phyloP scores from a whole-genome alignment of 2,797 vertebrate species.

The Bovichtus variegatus region DNA sequence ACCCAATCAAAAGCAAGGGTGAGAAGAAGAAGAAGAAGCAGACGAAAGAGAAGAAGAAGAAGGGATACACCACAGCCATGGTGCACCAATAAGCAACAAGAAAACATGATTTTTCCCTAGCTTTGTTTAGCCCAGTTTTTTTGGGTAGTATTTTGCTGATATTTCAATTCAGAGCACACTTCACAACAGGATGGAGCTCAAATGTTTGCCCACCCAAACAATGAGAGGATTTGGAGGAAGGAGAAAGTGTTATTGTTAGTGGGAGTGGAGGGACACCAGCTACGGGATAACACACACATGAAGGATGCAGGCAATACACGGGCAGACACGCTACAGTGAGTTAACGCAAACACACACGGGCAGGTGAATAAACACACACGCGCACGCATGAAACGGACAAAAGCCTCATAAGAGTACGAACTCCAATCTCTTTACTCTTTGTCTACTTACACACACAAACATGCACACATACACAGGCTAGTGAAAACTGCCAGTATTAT shows the following conservation, averaged over 20 bases:
- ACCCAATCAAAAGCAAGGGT: conserved; percentile 64
- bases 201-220: conserved; percentile 76
- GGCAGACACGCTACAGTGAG: conserved; percentile 42
- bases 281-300: conserved; percentile 50
- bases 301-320: conserved; percentile 29
- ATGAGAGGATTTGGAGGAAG: conserved; percentile 73
- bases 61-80: background rate
- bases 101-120: conserved; percentile 8
- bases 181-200: conserved; percentile 61
- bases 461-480: conserved; percentile 29
- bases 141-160: conserved; percentile 24
- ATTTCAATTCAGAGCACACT: conserved; percentile 65
- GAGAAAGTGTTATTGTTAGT: conserved; percentile 67
- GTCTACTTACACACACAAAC: conserved; percentile 43
- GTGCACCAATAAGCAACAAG: conserved; percentile 24
- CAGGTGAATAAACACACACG: conserved; percentile 48
- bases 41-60: conserved; percentile 24
- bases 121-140: conserved; percentile 43
- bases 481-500: conserved; percentile 54
- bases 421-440: conserved; percentile 53
- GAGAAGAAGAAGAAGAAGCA: conserved; percentile 31
- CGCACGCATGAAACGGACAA: conserved; percentile 28
- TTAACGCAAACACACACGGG: too few species aligned
- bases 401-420: conserved; percentile 45
- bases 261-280: conserved; percentile 56